Conservation (phyloP, 2,797 vertebrate genomes). For the Mus spretus region DNA sequence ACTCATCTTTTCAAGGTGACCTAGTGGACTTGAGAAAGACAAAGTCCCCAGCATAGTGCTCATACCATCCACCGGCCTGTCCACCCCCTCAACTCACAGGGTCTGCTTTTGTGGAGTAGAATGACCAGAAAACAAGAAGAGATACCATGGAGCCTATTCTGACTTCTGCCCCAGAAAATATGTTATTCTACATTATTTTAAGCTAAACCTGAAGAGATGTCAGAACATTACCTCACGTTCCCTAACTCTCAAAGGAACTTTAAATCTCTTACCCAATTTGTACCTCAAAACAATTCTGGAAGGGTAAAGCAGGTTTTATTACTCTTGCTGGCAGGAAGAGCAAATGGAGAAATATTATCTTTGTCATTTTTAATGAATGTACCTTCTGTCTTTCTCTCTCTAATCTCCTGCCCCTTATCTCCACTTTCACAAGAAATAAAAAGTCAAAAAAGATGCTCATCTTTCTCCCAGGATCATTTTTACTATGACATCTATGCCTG, state of each 20-base stretch:
- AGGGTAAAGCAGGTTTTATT: conserved; percentile 51
- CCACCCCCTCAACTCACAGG: not conserved
- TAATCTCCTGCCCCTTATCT: conserved; percentile 37
- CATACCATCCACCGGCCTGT: too few relatives aligned
- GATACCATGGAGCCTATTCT: not conserved
- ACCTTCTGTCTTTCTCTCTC: too few relatives aligned
- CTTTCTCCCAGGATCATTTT: not conserved
- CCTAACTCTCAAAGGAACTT: conserved; percentile 23
- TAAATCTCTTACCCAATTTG: conserved; percentile 46
- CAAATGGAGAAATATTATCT: conserved; percentile 25
- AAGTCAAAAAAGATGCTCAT: not conserved
- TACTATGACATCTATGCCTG: not conserved
- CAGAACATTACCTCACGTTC: not conserved
- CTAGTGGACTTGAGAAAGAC: not conserved
- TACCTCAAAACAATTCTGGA: conserved; percentile 60
- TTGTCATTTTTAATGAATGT: conserved; percentile 64
- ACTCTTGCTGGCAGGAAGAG: conserved; percentile 23
- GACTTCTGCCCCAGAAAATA: conserved; percentile 11
- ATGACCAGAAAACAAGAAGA: not conserved
- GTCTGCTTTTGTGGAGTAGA: not conserved
- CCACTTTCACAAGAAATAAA: not conserved
- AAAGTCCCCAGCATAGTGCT: too few relatives aligned
- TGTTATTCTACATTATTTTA: not conserved
- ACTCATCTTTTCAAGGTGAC: not conserved
- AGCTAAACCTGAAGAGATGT: conserved; percentile 24